Conservation (phyloP, 2,113 vertebrate genomes). For the Vulpes vulpes region DNA sequence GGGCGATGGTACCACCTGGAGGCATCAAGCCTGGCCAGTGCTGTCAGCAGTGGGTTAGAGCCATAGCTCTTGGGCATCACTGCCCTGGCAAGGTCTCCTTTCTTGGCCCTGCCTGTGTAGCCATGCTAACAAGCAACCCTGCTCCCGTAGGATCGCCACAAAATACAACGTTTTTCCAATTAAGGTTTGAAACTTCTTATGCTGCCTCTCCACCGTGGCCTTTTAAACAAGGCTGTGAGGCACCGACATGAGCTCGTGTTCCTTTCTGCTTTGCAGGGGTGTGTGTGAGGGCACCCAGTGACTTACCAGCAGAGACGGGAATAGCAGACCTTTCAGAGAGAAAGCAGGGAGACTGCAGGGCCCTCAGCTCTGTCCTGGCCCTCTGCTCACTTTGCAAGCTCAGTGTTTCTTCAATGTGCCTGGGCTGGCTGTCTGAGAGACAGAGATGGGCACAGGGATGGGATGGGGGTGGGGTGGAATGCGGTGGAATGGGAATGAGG, state of each 20-base stretch:
- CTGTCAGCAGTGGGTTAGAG: not conserved
- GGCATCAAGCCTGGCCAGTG: not conserved
- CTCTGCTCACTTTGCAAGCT: too few relatives aligned
- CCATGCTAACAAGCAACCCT: rapidly evolving
- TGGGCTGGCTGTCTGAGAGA: not conserved
- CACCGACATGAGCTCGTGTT: not conserved
- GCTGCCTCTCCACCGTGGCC: not conserved
- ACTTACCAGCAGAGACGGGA: not conserved
- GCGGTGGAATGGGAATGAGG: too few relatives aligned
- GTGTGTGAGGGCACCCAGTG: not conserved
- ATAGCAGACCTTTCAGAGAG: not conserved
- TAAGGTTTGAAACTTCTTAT: not conserved
- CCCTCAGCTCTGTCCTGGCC: not conserved
- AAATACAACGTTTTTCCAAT: not conserved
- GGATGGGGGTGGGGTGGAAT: too few relatives aligned
- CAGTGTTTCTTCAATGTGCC: not conserved
- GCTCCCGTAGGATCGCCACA: not conserved
- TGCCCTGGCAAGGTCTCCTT: rapidly evolving
- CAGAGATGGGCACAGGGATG: not conserved
- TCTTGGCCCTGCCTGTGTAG: not conserved
- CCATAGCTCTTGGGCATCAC: not conserved
- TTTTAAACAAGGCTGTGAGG: not conserved
- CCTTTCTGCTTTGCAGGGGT: not conserved
- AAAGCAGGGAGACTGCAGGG: not conserved
- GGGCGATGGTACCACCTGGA: not conserved